A percentile compares a stretch with the other conserved stretches of the same genome.
phyloP scores from a whole-genome alignment of 2,113 vertebrate species.

The Vulpes ferrilata region DNA sequence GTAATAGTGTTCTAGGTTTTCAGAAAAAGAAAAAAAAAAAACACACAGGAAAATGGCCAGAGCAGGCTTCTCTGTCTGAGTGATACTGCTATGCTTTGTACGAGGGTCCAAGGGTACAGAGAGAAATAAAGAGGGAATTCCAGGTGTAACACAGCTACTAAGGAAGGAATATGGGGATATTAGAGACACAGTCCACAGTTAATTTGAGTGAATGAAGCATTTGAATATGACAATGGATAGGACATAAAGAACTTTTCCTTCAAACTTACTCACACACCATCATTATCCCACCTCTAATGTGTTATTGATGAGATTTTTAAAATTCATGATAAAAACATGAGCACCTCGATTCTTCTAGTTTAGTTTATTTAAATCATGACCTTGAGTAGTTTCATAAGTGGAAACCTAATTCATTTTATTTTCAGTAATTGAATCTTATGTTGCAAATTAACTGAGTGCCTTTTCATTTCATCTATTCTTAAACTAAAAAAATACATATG shows the following conservation, averaged over 20 bases:
- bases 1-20: not conserved
- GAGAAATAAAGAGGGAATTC: not conserved
- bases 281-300: not conserved
- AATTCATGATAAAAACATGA: not conserved
- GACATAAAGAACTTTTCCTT: not conserved
- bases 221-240: not conserved
- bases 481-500: not conserved
- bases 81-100: not conserved
- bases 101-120: not conserved
- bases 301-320: not conserved
- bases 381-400: not conserved
- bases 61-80: not conserved
- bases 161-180: not conserved
- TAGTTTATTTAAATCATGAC: not conserved
- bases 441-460: not conserved
- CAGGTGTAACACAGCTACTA: not conserved
- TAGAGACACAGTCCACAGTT: not conserved
- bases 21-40: not conserved
- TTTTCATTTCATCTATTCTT: not conserved
- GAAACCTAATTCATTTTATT: conserved; percentile 4
- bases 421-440: not conserved
- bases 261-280: not conserved
- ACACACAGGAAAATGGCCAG: not conserved
- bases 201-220: not conserved
- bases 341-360: not conserved